Base-by-base conservation (phyloP, 2,113 vertebrate species). In the Struthio camelus region DNA sequence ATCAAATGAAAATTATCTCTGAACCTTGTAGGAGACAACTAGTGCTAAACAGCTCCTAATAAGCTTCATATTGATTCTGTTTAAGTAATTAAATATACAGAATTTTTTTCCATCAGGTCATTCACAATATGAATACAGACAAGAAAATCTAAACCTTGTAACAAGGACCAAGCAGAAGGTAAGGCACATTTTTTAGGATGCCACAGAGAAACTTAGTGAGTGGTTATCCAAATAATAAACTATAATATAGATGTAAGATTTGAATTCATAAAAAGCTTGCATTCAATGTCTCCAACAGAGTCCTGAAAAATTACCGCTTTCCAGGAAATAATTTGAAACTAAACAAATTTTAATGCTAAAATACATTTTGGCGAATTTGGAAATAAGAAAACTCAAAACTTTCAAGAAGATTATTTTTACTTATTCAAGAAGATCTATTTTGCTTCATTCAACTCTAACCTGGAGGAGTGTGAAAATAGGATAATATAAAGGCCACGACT, bases 211-310 rank as follows among this genome's bases (percentile, higher is more conserved):
- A 80, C 64, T 15, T 1, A 30, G 20, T 2, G n/a, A 54, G 27
- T 19, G 22, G 5, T 28, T 53, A 54, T 40, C 46, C n/a, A 70
- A 27, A 25, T 16, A 27, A 25, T 16, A 50, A 90, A 93, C 69
- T 28, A 51, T 23, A n/a, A 56, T 19, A 27, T 22, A 62, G 23
- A 61, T 7, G 6, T 14, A 46, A 93, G 77, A 65, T 32, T 30
- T 8, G 23, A n/a, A n/a, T 2, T 1, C 0, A 1, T 23, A 10
- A 38, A 85, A 84, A 73, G 6, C 28, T 59, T n/a, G 30, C 20
- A 70, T 59, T 40, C 73, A 42, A 30, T 34, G 25, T 25, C 64
- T 42, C 2, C 14, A 30, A 22, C 4, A 72, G 23, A 64, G 51
- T 30, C 69, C 42, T 38, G 23, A 86, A 66, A 25, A 34, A 19